A percentile compares a stretch with the other conserved stretches of the same genome.
These are phyloP conservation scores for Anoplolepis gracilipes DNA, from an alignment of 1,140 invertebrate genomes.

Conservation along the genomic window DNA sequence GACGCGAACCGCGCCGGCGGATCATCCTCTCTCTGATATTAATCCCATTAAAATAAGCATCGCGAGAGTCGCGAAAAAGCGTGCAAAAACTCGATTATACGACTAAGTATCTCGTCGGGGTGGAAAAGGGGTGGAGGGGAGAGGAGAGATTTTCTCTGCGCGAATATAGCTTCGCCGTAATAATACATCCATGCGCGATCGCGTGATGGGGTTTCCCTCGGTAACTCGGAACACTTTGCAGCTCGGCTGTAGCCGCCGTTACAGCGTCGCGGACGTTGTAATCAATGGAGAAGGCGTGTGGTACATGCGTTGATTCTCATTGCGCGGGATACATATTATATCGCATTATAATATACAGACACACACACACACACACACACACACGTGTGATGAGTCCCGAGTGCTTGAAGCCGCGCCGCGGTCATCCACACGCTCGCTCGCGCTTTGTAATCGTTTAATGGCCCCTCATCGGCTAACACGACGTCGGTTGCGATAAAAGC, in stretches of 20 bases:
- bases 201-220: constrained; percentile 50
- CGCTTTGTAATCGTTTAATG: constrained; percentile 62
- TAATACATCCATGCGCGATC: constrained; percentile 50
- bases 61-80: constrained; percentile 42
- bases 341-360: constrained; percentile 32
- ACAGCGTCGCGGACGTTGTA: constrained; percentile 19
- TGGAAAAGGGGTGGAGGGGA: too few species aligned
- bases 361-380: background rate
- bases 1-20: background rate
- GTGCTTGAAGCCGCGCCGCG: background rate
- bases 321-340: constrained; percentile 79
- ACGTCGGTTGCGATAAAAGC: constrained; percentile 39
- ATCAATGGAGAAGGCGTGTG: constrained; percentile 83
- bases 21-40: constrained; percentile 35
- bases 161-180: constrained; percentile 40
- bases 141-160: background rate
- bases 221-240: constrained; percentile 53
- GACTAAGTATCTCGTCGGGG: constrained; percentile 46
- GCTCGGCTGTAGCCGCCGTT: background rate
- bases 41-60: constrained; percentile 49
- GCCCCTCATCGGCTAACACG: constrained; percentile 25
- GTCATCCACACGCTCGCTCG: constrained; percentile 41
- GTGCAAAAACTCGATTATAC: constrained; percentile 60
- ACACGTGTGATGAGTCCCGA: constrained; percentile 4
- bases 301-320: constrained; percentile 85